phyloP scores from a whole-genome alignment of 2,113 vertebrate species.

The Delphinapterus leucas region DNA sequence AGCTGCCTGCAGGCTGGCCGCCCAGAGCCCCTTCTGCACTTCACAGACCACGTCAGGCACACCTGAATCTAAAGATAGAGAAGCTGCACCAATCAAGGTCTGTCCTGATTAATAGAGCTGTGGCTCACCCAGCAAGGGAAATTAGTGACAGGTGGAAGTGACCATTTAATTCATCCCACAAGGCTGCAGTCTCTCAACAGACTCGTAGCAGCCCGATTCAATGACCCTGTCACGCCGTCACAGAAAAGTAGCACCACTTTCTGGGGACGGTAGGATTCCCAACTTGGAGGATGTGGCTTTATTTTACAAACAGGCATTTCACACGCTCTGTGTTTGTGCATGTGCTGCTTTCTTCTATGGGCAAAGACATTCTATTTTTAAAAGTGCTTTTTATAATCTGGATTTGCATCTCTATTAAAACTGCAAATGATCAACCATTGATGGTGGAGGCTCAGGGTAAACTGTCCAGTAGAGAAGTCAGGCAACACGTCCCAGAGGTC shows the following conservation, averaged over 20 bases:
- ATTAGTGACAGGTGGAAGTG: conserved; percentile 34
- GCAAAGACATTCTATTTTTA: conserved; percentile 65
- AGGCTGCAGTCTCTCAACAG: background rate
- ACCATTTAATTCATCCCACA: background rate
- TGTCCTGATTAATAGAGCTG: background rate
- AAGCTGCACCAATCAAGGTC: background rate
- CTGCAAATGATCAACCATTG: conserved; percentile 42
- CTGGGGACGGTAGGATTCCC: background rate
- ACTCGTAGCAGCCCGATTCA: background rate
- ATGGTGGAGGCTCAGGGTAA: background rate
- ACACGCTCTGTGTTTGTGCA: background rate
- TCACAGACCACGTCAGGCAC: background rate
- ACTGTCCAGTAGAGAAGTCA: background rate
- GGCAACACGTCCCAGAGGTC: background rate
- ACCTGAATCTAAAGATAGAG: background rate
- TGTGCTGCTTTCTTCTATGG: conserved; percentile 9
- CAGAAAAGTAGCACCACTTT: background rate
- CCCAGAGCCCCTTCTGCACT: background rate
- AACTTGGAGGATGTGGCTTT: background rate
- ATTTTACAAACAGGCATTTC: conserved; percentile 15
- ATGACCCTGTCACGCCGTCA: background rate
- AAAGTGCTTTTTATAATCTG: conserved; percentile 62
- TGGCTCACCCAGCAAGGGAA: conserved; percentile 38
- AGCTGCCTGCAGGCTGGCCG: rapidly evolving
- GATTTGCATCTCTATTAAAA: conserved; percentile 70